A percentile compares a stretch with the other conserved stretches of the same genome.
phyloP scores from a whole-genome alignment of 2,113 vertebrate species.

The Pseudolaguvia tuberculata region DNA sequence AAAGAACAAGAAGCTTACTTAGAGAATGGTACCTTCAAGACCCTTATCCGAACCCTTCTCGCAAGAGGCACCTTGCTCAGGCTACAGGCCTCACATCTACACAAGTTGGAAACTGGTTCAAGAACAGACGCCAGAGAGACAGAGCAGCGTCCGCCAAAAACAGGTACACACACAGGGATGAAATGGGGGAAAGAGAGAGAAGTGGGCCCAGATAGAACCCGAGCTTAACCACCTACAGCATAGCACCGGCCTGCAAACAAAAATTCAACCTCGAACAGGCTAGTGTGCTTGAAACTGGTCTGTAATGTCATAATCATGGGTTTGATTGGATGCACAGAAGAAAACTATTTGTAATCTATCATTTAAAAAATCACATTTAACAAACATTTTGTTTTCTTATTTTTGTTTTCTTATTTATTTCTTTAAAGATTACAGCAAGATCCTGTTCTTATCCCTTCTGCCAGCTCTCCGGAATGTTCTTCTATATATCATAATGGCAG shows the following conservation, averaged over 20 bases:
- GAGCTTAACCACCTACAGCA: no score
- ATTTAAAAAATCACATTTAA: background rate
- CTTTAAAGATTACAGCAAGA: slow-evolving; percentile 67
- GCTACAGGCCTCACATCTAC: slow-evolving; percentile 75
- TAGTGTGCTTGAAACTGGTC: background rate
- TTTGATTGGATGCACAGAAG: background rate
- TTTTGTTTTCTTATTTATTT: background rate
- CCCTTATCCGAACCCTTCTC: slow-evolving; percentile 75
- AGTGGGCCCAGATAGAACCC: no score
- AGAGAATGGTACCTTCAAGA: slow-evolving; percentile 79
- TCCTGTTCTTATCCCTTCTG: slow-evolving; percentile 55
- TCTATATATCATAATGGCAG: slow-evolving; percentile 61
- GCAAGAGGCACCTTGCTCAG: slow-evolving; percentile 74
- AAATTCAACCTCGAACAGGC: background rate
- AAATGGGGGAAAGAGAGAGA: no score
- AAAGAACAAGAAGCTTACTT: slow-evolving; percentile 72
- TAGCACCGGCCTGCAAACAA: background rate
- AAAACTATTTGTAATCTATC: background rate
- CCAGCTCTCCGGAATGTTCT: slow-evolving; percentile 58
- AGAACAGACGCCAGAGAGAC: slow-evolving; percentile 74
- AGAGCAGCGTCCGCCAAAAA: slow-evolving; percentile 75
- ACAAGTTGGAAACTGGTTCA: slow-evolving; percentile 80
- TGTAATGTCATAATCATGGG: no score
- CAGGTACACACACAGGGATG: slow-evolving; percentile 54
- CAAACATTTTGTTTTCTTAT: background rate